These are phyloP conservation scores for Phrynocephalus guinanensis DNA, from an alignment of 2,797 vertebrate genomes.

Conservation along the genomic window DNA sequence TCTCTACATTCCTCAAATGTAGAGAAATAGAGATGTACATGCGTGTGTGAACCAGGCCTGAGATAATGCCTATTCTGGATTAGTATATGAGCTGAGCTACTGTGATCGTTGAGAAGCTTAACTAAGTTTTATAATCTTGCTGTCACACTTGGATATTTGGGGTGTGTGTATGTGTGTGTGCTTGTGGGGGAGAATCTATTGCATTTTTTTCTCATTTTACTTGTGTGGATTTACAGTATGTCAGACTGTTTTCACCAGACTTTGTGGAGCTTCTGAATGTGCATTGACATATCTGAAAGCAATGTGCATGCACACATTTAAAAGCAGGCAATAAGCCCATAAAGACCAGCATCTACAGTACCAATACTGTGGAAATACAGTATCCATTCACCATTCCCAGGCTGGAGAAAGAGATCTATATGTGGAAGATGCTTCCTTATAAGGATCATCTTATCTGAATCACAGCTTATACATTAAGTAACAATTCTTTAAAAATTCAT, in stretches of 20 bases:
- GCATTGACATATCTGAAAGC: background rate
- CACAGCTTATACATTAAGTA: background rate
- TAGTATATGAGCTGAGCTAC: background rate
- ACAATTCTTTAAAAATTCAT: conserved; percentile 37
- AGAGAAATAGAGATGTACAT: background rate
- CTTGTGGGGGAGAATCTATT: background rate
- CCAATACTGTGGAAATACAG: background rate
- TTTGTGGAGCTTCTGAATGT: background rate
- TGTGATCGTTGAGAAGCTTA: background rate
- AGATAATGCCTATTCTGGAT: background rate
- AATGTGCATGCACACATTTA: background rate
- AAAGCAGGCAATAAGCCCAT: too few species aligned
- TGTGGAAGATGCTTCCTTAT: conserved; percentile 13
- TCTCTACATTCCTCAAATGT: background rate
- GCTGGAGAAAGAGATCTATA: background rate
- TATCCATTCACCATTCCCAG: background rate
- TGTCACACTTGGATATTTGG: background rate
- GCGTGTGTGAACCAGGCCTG: background rate
- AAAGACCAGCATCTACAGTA: background rate
- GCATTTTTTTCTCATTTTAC: background rate
- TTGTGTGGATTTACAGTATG: background rate
- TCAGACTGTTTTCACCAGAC: background rate
- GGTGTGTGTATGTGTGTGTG: too few species aligned
- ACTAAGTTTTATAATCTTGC: background rate
- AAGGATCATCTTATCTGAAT: conserved; percentile 15